Evolutionary conservation across 2,888 invertebrate species (phyloP), one percentile per base, ranked within the genome.

Genomic region (Coecobrya sp.): DNA sequence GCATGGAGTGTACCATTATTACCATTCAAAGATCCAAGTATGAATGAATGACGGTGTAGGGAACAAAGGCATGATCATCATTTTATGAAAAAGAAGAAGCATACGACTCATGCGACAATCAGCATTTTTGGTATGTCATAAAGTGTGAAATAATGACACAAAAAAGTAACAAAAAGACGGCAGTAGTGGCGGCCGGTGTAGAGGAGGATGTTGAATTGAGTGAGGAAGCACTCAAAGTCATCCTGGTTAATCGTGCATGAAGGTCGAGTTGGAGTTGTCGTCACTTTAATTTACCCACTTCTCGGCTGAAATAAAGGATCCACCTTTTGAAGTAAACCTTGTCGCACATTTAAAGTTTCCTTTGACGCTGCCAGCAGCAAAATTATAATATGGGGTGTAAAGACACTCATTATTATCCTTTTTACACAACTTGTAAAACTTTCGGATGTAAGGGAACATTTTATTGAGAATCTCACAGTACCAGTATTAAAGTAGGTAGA

Each of bases 161-260:
- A 13, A 30, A 36, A 65, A 27, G 22, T 68, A 1, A 16, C 36
- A 36, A 36, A 7, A 68, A 30, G 22, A 49, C 3, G 13, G 25
- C 4, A 16, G 25, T 36, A n/a, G 5, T 13, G 30, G 25, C 36
- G 27, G 65, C 25, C 25, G 10, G 10, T 42, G 4, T 49, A 49
- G 49, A 49, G 10, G 49, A 49, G 49, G 10, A 27, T 27, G 19
- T n/a, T 79, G 25, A 76, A 73, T 42, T 55, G 79, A 79, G 55
- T 27, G 55, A 91, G 86, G 91, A 91, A 91, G 86, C 81, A 52
- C 91, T 86, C 91, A 91, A 91, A 91, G 90, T 73, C 91, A 91
- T 91, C 81, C 68, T 81, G 65, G 11, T 62, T 55, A 85, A 91
- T 91, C 91, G 91, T 86, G 91, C 91, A 73, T 91, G 91, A 91